Evolutionary conservation across 2,888 invertebrate species (phyloP), one percentile per base, ranked within the genome.

Genomic region (Metellina segmentata): DNA sequence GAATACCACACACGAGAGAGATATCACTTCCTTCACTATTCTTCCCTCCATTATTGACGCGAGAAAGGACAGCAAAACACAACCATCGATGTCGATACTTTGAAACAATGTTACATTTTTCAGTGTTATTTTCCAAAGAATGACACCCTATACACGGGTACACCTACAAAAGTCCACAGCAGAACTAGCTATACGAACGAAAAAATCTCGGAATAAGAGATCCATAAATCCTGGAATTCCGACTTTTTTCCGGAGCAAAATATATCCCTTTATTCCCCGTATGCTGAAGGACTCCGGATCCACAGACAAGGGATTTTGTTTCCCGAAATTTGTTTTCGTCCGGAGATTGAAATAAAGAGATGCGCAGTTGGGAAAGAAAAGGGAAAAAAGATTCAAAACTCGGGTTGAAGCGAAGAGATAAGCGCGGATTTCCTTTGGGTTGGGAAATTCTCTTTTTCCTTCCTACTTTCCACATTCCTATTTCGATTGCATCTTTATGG

Each of bases 351-450:
- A 52, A 82, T 71, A 72, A 72, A 52, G 74, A 61, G 74, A 85
- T 74, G 75, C 53, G 74, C 53, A 52, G 51, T 48, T n/a, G 51
- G 34, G 20, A 51, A 81, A 69, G 81, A 19, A 70, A 61, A 13
- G n/a, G 79, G 52, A 49, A 49, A 72, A 49, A 83, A 82, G 79
- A 74, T 86, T 72, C 77, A 90, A 90, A 90, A 75, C 34, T 82
- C 69, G 82, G 77, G 34, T 72, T 89, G 88, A 89, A 87, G 48
- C 88, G 61, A 52, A 74, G 34, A 34, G 90, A 90, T 90, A 90
- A 90, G 90, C 74, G 79, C 53, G 79, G 85, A 90, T 90, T 90
- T 90, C 90, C 90, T 79, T 48, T 34, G 83, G 77, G 69, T 70
- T 89, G 78, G 48, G 61, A 71, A 19, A 34, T 78, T 86, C 69